Percentiles rank a stretch among this genome's conserved stretches.
phyloP scores from a whole-genome alignment of 2,888 invertebrate genomes.

The Mechanitis mazaeus region DNA sequence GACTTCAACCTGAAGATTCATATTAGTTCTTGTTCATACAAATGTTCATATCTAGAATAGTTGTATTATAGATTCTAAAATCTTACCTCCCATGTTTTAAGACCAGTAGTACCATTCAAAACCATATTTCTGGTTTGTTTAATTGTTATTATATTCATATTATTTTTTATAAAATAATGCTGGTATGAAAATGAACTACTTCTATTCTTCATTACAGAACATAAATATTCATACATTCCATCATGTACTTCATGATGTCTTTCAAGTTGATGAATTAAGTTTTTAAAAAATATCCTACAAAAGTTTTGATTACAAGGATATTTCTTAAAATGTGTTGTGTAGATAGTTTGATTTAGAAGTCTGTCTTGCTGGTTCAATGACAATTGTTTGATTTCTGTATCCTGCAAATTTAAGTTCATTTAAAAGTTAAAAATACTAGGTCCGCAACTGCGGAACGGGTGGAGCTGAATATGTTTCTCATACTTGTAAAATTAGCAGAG shows the following conservation, averaged over 20 bases:
- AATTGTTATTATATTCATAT: conserved; percentile 71
- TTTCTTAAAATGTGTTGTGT: conserved; percentile 67
- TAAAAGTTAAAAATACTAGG: no score
- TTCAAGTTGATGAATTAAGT: conserved; percentile 78
- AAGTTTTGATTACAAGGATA: conserved; percentile 80
- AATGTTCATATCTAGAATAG: no score
- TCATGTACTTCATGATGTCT: conserved; percentile 78
- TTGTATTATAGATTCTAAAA: not conserved
- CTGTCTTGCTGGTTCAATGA: conserved; percentile 75
- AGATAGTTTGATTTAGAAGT: conserved; percentile 77
- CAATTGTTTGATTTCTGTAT: conserved; percentile 42
- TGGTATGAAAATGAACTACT: conserved; percentile 72
- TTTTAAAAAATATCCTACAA: conserved; percentile 80
- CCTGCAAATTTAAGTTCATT: conserved; percentile 39
- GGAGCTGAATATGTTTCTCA: no score
- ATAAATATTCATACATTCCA: conserved; percentile 78
- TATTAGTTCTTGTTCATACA: no score
- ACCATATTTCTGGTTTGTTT: conserved; percentile 84
- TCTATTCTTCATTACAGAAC: conserved; percentile 62
- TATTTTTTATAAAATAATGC: conserved; percentile 76
- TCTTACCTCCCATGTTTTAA: conserved; percentile 85
- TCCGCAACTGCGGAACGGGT: no score
- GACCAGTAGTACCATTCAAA: conserved; percentile 86
- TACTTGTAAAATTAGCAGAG: no score
- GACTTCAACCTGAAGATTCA: no score